Base-by-base conservation (phyloP, 2,797 vertebrate genomes). In the Myripristis jacobus region DNA sequence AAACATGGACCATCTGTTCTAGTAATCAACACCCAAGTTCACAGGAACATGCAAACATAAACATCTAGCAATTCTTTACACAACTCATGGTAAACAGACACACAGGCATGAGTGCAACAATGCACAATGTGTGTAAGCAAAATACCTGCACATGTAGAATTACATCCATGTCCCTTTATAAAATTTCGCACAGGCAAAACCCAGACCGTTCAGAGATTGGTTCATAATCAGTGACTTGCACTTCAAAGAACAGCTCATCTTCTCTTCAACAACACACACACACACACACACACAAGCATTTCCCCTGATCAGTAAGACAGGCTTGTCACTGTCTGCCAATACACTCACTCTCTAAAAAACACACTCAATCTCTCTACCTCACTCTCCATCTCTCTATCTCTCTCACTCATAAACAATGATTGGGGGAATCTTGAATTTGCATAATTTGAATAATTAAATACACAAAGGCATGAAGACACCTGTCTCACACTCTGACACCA, bases 1-100 rank as follows among this genome's bases (percentile, higher is more conserved):
- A 88, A 88, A 90, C 88, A 87, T 80, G 78, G 88, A 87, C 84
- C 91, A 92, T 91, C 91, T 92, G 91, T 79, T 88, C 73, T 48
- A 75, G 77, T 81, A 88, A 91, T 92, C 89, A 90, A 90, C 89
- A 84, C 81, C 80, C 67, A 60, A 62, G 77, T 58, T 70, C 54
- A 59, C 5, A n/a, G 69, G 56, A 72, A 76, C 27, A 38, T 71
- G 67, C 74, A 83, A 72, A 80, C 67, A 60, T 47, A 52, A 75
- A 84, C 77, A 76, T 75, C 76, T 34, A 59, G 51, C 79, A 50
- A 67, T 58, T 69, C 55, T 54, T 82, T 77, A 78, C 4, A 13
- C 54, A 85, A 84, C 13, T 10, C 63, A 61, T 18, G 46, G 44
- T 44, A 22, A 70, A 73, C 6, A 15, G 47, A 63, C 22, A 55